Evolutionary conservation across 2,113 vertebrate genomes (phyloP), one percentile per base, ranked within the genome.

Genomic region (Istiophorus platypterus): DNA sequence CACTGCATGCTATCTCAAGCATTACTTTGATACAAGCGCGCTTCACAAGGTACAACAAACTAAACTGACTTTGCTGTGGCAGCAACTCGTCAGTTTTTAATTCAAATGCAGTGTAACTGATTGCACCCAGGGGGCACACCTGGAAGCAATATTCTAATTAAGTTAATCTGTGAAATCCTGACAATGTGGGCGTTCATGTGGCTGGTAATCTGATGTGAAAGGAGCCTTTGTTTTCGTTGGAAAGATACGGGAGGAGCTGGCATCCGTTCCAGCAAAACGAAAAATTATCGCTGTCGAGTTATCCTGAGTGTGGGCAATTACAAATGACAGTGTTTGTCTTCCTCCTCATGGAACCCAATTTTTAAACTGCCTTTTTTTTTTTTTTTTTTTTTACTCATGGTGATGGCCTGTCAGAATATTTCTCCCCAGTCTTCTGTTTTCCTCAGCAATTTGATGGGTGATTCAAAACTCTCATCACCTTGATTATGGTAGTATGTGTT

Each of bases 141-240:
- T 94, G 94, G 90, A 92, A 90, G 83, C 90, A 88, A 94, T 89
- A 91, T 93, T 92, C 87, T 86, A 92, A 93, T 93, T 85, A 90
- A 88, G 88, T 92, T 92, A 92, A 94, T 92, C 91, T 91, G 90
- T 87, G 81, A 93, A 91, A 87, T 90, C 83, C 92, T 80, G 89
- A 91, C 91, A 90, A 87, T 89, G 91, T 88, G 91, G 79, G 88
- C 82, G 91, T 93, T 92, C 84, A 91, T 91, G 92, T 93, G 92
- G 65, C 78, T 78, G 79, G 64, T 92, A 91, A 95, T 93, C 85
- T 89, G 86, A 92, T 89, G 83, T 87, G 91, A 92, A 93, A 90
- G 84, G 87, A 88, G 82, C 57, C 84, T 92, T 92, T 89, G 89
- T 92, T 91, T 87, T 88, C 69, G 72, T 81, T 86, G 87, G 84